Percentiles rank a stretch among this genome's conserved stretches.
Evolutionary conservation across 2,888 invertebrate genomes (phyloP).

Genomic region (Apeira syringaria): DNA sequence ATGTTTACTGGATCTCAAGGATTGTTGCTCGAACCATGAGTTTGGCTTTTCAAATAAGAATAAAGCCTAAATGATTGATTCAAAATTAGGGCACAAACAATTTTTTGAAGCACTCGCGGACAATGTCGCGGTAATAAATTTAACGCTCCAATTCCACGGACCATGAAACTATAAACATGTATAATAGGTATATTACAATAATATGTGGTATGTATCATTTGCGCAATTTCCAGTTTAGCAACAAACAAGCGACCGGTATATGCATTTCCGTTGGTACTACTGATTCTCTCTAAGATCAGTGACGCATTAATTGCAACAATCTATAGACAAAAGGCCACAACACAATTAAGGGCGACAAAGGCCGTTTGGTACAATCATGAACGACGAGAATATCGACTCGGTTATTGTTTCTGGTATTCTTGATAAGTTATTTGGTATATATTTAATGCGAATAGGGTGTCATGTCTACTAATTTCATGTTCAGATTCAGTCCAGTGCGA

Average conservation of each 20-base stretch:
- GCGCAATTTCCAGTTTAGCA: constrained; percentile 7
- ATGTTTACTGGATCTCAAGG: no score
- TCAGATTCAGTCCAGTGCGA: no score
- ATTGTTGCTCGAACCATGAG: no score
- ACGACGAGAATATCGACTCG: constrained; percentile 10
- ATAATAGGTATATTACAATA: no score
- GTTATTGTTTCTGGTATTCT: constrained; percentile 22
- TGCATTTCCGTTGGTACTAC: constrained; percentile 2
- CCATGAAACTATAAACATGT: no score
- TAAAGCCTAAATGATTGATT: no score
- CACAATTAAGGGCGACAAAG: constrained; percentile 6
- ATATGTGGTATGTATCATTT: not conserved
- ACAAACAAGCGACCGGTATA: constrained; percentile 14
- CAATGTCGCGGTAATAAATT: no score
- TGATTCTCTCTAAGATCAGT: constrained; percentile 6
- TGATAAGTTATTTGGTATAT: constrained; percentile 20
- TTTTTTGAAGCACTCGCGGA: no score
- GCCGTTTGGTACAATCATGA: constrained; percentile 13
- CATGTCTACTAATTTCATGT: no score
- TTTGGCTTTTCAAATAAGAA: no score
- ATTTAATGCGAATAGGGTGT: no score
- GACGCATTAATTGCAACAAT: constrained; percentile 19
- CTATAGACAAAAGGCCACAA: constrained; percentile 20
- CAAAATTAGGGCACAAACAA: no score
- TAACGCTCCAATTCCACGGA: not conserved